Conservation (phyloP, 2,888 invertebrate genomes). For the Brenthis daphne region DNA sequence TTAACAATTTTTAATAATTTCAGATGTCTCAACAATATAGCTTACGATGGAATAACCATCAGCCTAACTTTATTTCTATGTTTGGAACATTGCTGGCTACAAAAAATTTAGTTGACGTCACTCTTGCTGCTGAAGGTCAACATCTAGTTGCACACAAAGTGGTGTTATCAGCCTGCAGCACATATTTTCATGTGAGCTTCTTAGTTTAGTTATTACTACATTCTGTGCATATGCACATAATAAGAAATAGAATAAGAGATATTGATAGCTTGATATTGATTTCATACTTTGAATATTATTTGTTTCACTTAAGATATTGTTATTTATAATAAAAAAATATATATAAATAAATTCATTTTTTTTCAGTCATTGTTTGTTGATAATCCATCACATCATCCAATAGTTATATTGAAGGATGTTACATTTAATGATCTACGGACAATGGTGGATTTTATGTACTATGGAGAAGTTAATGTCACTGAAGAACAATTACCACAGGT, state of each 20-base stretch:
- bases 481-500: conserved; percentile 92
- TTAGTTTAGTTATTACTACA: neutral
- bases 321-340: too few species aligned
- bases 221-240: neutral
- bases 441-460: conserved; percentile 96
- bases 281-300: too few species aligned
- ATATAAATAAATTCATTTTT: neutral
- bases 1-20: neutral
- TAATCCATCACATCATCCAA: conserved; percentile 94
- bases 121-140: conserved; percentile 94
- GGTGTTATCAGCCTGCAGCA: conserved; percentile 94
- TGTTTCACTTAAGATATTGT: too few species aligned
- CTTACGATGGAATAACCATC: conserved; percentile 95
- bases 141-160: conserved; percentile 95
- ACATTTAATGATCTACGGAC: conserved; percentile 92
- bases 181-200: conserved; percentile 91
- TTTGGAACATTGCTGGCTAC: conserved; percentile 92
- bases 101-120: conserved; percentile 93
- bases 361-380: conserved; percentile 89
- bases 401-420: conserved; percentile 94
- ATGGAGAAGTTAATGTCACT: conserved; percentile 95
- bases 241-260: neutral
- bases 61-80: conserved; percentile 94
- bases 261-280: too few species aligned
- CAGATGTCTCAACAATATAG: conserved; percentile 89